Percentiles rank a stretch among this genome's conserved stretches.
Evolutionary conservation across 2,113 vertebrate species (phyloP).

Genomic region (Myxocyprinus asiaticus): DNA sequence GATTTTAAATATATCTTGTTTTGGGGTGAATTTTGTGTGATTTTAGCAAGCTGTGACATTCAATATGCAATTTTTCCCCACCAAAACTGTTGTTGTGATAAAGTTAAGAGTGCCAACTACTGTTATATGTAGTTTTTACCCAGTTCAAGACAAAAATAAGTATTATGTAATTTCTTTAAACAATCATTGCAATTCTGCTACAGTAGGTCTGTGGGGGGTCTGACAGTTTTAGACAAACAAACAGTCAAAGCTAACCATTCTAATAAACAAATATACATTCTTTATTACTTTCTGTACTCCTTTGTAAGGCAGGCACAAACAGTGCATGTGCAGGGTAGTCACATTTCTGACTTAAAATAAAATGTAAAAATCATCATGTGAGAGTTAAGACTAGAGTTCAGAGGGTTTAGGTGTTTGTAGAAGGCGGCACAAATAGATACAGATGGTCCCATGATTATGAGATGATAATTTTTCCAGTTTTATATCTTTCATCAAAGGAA

Average conservation of each 20-base stretch:
- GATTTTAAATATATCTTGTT: too few species aligned
- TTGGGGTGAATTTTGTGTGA: too few species aligned
- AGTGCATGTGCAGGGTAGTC: not conserved
- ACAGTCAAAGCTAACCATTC: slow-evolving; percentile 48
- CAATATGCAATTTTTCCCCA: too few species aligned
- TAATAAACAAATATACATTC: slow-evolving; percentile 62
- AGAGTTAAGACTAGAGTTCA: slow-evolving; percentile 1
- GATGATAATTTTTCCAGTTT: slow-evolving; percentile 37
- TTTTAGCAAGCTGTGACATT: too few species aligned
- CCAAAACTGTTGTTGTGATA: too few species aligned
- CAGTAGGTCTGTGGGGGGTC: not conserved
- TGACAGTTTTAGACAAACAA: slow-evolving; percentile 50
- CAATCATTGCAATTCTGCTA: too few species aligned
- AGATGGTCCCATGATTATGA: slow-evolving; percentile 9
- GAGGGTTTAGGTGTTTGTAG: slow-evolving; percentile 16
- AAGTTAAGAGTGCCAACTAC: too few species aligned
- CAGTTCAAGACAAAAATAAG: too few species aligned
- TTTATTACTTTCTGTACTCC: slow-evolving; percentile 57
- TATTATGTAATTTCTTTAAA: too few species aligned
- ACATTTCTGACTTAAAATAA: slow-evolving; percentile 7
- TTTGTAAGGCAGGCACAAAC: slow-evolving; percentile 13
- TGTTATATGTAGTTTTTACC: too few species aligned
- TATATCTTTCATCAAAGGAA: slow-evolving; percentile 16
- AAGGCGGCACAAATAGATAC: not conserved
- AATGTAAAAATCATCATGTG: slow-evolving; percentile 10